Base-by-base conservation (phyloP, 2,888 invertebrate genomes). In the Marasmarcha lunaedactyla region DNA sequence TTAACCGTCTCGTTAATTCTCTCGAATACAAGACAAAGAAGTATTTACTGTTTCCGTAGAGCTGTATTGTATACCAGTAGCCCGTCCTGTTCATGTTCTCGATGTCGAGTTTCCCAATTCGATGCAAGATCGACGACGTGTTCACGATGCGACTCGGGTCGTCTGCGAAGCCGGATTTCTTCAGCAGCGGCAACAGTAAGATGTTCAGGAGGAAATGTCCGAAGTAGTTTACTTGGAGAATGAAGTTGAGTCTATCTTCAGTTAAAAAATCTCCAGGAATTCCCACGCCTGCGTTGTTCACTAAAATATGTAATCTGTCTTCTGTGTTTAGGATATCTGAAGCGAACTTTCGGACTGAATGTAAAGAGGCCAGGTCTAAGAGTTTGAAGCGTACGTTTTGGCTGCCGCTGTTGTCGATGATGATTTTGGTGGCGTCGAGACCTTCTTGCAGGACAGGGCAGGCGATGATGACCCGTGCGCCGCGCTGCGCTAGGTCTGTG, bases 171-270 rank as follows among this genome's bases (percentile, higher is more conserved):
- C 64, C 70, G 0, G 70, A 50, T 54, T 85, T 87, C 61, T 89
- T 92, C 46, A 94, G 54, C 26, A 93, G 71, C 60, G 92, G 93
- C 40, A 94, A 86, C 1, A 98, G 85, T 7, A 97, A 85, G 57
- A 95, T 90, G 0, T 96, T 95, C 20, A 98, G 77, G 15, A 97
- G 79, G 63, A 97, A 97, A 15, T 93, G 93, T 0, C 97, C 97
- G 64, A 91, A 94, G 56, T 95, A 93, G 66, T 97, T 97, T 1
- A 95, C 93, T 30, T 92, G 95, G 90, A 95, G 93, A 6, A 92
- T 92, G 46, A 89, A 71, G 61, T 95, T 94, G 43, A 97, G 70
- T 0, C 91, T 92, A 55, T 96, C 95, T 49, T 88, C 87, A 14
- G 92, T 91, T 41, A 85, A 72, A 1, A 42, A 43, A 1, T 62